phyloP scores from a whole-genome alignment of 2,797 vertebrate genomes.

The Enteromius mattozi region DNA sequence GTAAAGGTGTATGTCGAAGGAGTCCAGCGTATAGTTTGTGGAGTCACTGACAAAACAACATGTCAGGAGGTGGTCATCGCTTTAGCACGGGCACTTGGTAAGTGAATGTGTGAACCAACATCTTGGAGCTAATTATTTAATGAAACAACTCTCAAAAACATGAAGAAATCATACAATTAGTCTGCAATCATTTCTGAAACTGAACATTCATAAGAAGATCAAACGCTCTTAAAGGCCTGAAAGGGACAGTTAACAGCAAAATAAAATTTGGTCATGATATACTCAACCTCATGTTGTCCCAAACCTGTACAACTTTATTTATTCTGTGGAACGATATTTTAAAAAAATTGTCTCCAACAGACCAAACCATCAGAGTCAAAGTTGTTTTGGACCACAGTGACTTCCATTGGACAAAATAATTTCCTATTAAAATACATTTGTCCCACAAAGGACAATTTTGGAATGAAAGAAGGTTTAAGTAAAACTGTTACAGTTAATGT shows the following conservation, averaged over 20 bases:
- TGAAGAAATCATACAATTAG: neutral
- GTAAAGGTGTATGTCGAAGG: slow-evolving; percentile 81
- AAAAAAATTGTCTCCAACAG: neutral
- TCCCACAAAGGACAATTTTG: neutral
- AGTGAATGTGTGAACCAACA: slow-evolving; percentile 34
- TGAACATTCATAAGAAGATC: neutral
- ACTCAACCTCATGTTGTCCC: neutral
- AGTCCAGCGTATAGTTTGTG: slow-evolving; percentile 79
- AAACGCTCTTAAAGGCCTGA: neutral
- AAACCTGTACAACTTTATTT: neutral
- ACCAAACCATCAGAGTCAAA: neutral
- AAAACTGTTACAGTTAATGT: neutral
- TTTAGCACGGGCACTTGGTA: slow-evolving; percentile 80
- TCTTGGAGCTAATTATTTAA: slow-evolving; percentile 6
- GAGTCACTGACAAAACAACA: slow-evolving; percentile 78
- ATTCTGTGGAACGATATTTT: neutral
- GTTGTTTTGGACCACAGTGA: neutral
- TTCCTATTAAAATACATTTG: neutral
- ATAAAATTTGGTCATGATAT: neutral
- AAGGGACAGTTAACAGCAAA: neutral
- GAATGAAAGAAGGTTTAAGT: neutral
- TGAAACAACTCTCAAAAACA: neutral
- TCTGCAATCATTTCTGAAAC: neutral
- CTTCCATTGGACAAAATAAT: neutral
- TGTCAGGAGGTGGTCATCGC: slow-evolving; percentile 83